Percentiles rank a stretch among this genome's conserved stretches.
These are phyloP conservation scores for Melipona quadrifasciata DNA, from an alignment of 1,140 invertebrate genomes.

Conservation along the genomic window DNA sequence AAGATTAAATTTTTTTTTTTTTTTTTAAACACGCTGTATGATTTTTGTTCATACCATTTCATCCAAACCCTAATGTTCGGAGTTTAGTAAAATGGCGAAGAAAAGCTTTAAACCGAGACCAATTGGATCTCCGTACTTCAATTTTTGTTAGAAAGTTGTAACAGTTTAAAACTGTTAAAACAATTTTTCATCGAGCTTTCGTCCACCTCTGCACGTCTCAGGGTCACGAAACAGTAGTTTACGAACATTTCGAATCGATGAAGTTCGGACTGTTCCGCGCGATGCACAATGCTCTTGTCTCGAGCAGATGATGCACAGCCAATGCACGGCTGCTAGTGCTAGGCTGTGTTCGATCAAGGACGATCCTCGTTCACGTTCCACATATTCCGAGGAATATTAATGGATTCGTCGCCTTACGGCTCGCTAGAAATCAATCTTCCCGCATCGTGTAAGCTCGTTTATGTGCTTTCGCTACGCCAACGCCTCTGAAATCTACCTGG, in stretches of 20 bases:
- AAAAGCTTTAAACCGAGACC: no score
- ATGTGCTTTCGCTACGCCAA: conserved; percentile 36
- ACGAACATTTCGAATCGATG: conserved; percentile 4
- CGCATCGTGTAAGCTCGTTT: conserved; percentile 2
- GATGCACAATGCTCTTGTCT: conserved; percentile 66
- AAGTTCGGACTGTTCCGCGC: conserved; percentile 7
- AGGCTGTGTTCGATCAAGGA: conserved; percentile 52
- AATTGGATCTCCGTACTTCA: no score
- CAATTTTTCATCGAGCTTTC: no score
- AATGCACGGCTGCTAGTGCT: conserved; percentile 38
- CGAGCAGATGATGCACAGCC: conserved; percentile 70
- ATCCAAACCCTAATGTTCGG: no score
- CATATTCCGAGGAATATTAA: conserved; percentile 73
- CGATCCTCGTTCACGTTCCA: conserved; percentile 62
- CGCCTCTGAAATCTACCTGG: background rate
- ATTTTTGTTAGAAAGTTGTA: no score
- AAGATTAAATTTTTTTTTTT: no score
- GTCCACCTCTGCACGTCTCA: background rate
- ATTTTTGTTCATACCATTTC: no score
- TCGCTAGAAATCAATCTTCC: background rate
- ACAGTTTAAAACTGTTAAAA: no score
- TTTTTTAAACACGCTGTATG: no score
- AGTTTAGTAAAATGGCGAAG: no score
- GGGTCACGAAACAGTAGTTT: background rate
- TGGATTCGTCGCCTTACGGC: conserved; percentile 57